These are phyloP conservation scores for Epiperipatus broadwayi DNA, from an alignment of 2,888 invertebrate species.

Conservation along the genomic window DNA sequence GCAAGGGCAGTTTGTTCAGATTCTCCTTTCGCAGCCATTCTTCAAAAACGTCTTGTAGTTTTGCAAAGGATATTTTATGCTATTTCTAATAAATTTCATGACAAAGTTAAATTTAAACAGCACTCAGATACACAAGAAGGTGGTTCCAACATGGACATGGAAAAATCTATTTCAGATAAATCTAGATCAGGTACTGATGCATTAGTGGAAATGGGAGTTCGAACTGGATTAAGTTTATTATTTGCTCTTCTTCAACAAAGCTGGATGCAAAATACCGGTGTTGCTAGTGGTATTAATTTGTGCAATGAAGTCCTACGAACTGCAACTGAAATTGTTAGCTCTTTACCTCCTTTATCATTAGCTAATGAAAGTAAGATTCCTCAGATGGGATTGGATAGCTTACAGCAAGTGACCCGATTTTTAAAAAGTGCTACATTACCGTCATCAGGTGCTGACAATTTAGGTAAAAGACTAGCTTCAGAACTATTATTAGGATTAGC, in stretches of 20 bases:
- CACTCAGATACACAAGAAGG: constrained; percentile 5
- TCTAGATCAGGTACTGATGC: constrained; percentile 29
- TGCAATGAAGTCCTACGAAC: constrained; percentile 41
- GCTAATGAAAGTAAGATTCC: constrained; percentile 40
- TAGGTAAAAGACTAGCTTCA: constrained; percentile 26
- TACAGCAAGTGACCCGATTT: constrained; percentile 37
- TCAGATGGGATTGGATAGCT: constrained; percentile 28
- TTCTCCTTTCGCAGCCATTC: constrained; percentile 37
- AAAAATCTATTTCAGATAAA: too few relatives aligned
- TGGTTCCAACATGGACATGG: not conserved
- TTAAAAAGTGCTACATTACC: constrained; percentile 35
- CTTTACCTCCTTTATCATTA: constrained; percentile 39
- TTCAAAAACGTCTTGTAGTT: constrained; percentile 37
- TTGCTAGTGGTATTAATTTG: constrained; percentile 30
- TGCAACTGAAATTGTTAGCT: constrained; percentile 36
- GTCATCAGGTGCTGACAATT: constrained; percentile 33
- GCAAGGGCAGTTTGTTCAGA: constrained; percentile 37
- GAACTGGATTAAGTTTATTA: constrained; percentile 39
- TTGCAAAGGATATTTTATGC: constrained; percentile 40
- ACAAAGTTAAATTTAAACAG: constrained; percentile 21
- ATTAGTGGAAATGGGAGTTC: constrained; percentile 40
- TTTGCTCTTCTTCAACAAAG: constrained; percentile 40
- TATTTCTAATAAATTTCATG: constrained; percentile 36
- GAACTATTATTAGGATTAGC: constrained; percentile 39
- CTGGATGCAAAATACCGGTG: constrained; percentile 32